Evolutionary conservation across 2,888 invertebrate genomes (phyloP), one percentile per base, ranked within the genome.

Genomic region (Trichacis sp.): DNA sequence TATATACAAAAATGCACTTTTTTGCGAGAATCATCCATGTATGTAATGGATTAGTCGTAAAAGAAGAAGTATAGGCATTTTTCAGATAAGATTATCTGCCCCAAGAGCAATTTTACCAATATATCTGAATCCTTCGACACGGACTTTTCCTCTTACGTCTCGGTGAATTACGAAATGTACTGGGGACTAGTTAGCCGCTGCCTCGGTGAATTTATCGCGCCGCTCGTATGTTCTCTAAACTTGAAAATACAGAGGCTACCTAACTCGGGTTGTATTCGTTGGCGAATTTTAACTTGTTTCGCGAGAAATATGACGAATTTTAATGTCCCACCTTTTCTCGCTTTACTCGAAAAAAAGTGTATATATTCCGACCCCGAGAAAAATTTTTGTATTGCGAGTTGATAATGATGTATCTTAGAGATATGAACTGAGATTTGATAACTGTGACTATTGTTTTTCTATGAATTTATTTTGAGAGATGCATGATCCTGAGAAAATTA

Each of bases 31-130:
- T n/a, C n/a, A n/a, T n/a, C n/a, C n/a, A n/a, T n/a, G n/a, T n/a
- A n/a, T n/a, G n/a, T n/a, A n/a, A n/a, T n/a, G n/a, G n/a, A n/a
- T n/a, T n/a, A n/a, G n/a, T n/a, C n/a, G n/a, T n/a, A n/a, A n/a
- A n/a, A n/a, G n/a, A n/a, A n/a, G n/a, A n/a, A n/a, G n/a, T n/a
- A 14, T 40, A 15, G 2, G 14, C 48, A 48, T 48, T 20, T 30
- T 48, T 48, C 20, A 14, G 48, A 33, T 33, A 30, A 71, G 73
- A 74, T 73, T 73, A 74, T 74, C 73, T 72, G 74, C 74, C 74
- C 75, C 75, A 55, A 69, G 76, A 76, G 74, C 73, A 66, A 65
- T 64, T 70, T 66, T 38, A 53, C 64, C 73, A 72, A 72, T 75
- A 75, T 73, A 75, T 75, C 74, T 74, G 74, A 72, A 71, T 51